Evolutionary conservation across 2,113 vertebrate species (phyloP), one percentile per base, ranked within the genome.

Genomic region (Bungarus multicinctus): DNA sequence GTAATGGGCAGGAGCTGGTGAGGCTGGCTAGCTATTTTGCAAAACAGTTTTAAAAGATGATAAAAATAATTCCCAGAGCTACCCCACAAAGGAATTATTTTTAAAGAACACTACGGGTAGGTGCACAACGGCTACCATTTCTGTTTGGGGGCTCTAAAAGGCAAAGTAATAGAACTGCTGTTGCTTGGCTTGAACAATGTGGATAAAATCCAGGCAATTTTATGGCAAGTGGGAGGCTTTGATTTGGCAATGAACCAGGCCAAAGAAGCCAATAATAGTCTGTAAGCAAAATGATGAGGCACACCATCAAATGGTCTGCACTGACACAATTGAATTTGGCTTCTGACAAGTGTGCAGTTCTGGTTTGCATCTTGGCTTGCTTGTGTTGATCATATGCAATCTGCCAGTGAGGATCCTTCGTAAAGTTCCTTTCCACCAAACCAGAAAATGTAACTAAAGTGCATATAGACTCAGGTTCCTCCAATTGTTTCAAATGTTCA

Each of bases 361-460:
- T 64, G 88, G 95, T 96, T 96, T 94, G 89, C 91, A 93, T 64
- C 91, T 92, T 92, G 89, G 95, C 30, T 89, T 93, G 43, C 95
- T 93, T 69, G 94, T 5, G 91, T 91, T 93, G 57, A 55, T 92
- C 89, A 58, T 93, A 88, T 91, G 22, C 91, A 94, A 90, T 90
- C 94, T 94, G 93, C 92, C 94, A 95, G 47, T 58, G 57, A 90
- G 94, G 94, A 94, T 91, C 90, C 94, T 94, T 94, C 95, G 45
- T 93, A 96, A 96, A 95, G 86, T 88, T 96, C 95, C 91, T 93
- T 97, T 89, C 94, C 93, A 96, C 81, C 91, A 86, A 97, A 93
- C 95, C 94, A 96, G 94, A 92, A 95, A 52, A 45, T 22, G 52
- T 92, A 90, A n/a, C 92, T 98, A 98, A 98, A 98, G 97, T 98